A percentile compares a stretch with the other conserved stretches of the same genome.
These are phyloP conservation scores for Drosophila biarmipes DNA, from an alignment of 1,140 invertebrate genomes.

Conservation along the genomic window DNA sequence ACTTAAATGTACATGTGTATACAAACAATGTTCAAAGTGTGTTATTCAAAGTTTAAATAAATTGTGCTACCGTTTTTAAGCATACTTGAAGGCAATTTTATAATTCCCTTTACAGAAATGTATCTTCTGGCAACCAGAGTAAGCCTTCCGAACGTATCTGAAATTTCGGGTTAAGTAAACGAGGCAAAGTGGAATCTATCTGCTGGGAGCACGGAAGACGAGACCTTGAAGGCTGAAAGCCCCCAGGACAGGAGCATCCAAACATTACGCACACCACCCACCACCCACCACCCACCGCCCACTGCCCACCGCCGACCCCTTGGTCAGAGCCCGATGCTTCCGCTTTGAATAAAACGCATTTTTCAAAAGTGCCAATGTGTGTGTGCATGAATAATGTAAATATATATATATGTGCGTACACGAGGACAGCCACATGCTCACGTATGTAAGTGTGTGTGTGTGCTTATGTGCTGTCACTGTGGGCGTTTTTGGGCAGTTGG, in stretches of 20 bases:
- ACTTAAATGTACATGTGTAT: too few relatives aligned
- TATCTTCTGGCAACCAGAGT: not conserved
- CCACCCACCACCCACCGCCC: not conserved
- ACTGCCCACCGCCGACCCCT: not conserved
- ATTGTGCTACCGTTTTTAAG: too few relatives aligned
- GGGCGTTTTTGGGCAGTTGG: constrained; percentile 70
- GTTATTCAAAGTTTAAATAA: too few relatives aligned
- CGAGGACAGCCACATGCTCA: constrained; percentile 1
- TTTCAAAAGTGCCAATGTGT: constrained; percentile 67
- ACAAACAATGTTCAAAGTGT: too few relatives aligned
- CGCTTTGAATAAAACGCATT: constrained; percentile 75
- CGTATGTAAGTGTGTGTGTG: constrained; percentile 34
- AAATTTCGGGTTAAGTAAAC: not conserved
- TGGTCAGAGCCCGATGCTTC: constrained; percentile 57
- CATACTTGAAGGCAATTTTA: too few relatives aligned
- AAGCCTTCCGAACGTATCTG: not conserved
- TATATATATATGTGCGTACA: constrained; percentile 5
- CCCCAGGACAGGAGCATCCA: constrained; percentile 8
- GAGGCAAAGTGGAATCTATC: not conserved
- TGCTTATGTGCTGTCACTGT: constrained; percentile 59
- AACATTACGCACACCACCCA: not conserved
- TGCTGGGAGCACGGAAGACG: not conserved
- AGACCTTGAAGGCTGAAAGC: constrained; percentile 19
- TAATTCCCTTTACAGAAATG: too few relatives aligned
- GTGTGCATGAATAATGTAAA: constrained; percentile 73